Conservation (phyloP, 2,888 invertebrate species). For the Mythimna pallens region DNA sequence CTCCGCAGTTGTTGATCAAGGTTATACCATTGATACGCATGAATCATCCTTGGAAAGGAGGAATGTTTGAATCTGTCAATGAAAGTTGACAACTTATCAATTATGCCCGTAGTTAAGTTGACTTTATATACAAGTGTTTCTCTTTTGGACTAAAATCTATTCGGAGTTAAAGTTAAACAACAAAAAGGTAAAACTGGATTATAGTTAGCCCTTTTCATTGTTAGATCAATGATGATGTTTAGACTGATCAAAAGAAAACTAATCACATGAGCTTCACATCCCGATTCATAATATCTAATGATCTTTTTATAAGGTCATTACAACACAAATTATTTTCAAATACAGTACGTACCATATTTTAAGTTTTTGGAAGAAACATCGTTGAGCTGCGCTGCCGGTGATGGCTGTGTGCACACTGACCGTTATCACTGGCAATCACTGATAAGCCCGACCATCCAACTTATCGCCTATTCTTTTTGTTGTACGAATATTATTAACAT, state of each 20-base stretch:
- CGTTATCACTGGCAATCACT: conserved; percentile 56
- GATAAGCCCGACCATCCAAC: conserved; percentile 52
- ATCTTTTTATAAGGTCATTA: not conserved
- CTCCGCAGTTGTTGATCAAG: conserved; percentile 2
- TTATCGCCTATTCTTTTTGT: conserved; percentile 39
- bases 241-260: not conserved
- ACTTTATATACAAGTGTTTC: not conserved
- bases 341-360: conserved; percentile 57
- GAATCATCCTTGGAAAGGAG: not conserved
- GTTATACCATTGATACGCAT: not conserved
- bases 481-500: conserved; percentile 14
- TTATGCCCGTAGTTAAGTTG: not conserved
- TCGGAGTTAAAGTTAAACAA: not conserved
- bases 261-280: not conserved
- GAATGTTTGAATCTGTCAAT: conserved; percentile 4
- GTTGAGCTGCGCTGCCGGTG: conserved; percentile 62
- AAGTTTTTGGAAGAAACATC: conserved; percentile 54
- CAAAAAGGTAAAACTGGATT: not conserved
- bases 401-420: conserved; percentile 64
- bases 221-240: not conserved
- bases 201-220: not conserved
- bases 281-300: not conserved
- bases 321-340: not conserved
- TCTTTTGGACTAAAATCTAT: not conserved
- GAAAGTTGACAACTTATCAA: not conserved